Evolutionary conservation across 2,888 invertebrate genomes (phyloP).

Genomic region (Acanthacorydalis orientalis): DNA sequence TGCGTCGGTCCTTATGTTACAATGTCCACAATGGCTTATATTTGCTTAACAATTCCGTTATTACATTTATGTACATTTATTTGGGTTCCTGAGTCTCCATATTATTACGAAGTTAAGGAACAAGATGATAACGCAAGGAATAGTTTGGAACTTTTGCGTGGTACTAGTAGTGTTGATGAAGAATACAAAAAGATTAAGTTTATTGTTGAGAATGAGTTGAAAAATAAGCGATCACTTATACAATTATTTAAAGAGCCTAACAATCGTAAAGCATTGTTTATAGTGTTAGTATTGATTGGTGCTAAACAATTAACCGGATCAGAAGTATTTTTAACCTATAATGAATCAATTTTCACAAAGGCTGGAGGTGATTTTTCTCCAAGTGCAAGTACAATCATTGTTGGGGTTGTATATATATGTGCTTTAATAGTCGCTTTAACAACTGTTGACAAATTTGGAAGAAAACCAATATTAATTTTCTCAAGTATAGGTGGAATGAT

Average conservation of each 20-base stretch:
- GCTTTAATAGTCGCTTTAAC: slow-evolving; percentile 33
- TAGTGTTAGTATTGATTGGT: slow-evolving; percentile 33
- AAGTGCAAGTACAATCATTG: neutral
- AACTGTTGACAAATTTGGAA: slow-evolving; percentile 31
- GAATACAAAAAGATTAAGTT: slow-evolving; percentile 9
- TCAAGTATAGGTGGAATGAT: slow-evolving; percentile 23
- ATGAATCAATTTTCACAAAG: slow-evolving; percentile 24
- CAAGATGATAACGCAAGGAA: neutral
- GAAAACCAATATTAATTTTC: slow-evolving; percentile 26
- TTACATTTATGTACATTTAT: slow-evolving; percentile 1
- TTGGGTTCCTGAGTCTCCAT: slow-evolving; percentile 3
- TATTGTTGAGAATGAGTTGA: slow-evolving; percentile 17
- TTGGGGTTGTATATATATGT: slow-evolving; percentile 29
- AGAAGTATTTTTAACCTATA: slow-evolving; percentile 36
- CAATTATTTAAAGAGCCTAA: slow-evolving; percentile 31
- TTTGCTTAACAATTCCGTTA: slow-evolving; percentile 20
- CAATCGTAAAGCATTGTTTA: slow-evolving; percentile 38
- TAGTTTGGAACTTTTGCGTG: neutral
- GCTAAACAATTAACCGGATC: slow-evolving; percentile 32
- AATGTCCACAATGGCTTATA: slow-evolving; percentile 25
- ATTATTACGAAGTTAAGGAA: slow-evolving; percentile 1
- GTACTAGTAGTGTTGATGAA: slow-evolving; percentile 18
- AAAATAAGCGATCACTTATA: slow-evolving; percentile 30
- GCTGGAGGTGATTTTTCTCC: slow-evolving; percentile 20
- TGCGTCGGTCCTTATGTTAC: slow-evolving; percentile 20